These are phyloP conservation scores for Mimas tiliae DNA, from an alignment of 2,888 invertebrate genomes.

Conservation along the genomic window DNA sequence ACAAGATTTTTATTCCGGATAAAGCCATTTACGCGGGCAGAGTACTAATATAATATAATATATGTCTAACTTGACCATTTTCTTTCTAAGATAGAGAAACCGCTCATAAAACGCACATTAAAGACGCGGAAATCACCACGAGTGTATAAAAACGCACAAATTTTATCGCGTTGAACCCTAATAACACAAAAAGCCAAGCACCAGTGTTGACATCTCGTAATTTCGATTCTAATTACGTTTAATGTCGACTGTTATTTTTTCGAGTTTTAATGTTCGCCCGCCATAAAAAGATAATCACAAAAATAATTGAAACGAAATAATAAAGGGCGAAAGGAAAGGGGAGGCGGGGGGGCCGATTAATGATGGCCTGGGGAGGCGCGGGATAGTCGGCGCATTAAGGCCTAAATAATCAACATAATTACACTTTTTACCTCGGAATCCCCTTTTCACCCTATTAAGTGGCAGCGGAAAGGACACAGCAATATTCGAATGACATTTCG, in stretches of 20 bases:
- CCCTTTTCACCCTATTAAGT: slow-evolving; percentile 73
- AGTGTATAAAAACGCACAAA: slow-evolving; percentile 23
- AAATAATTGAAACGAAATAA: slow-evolving; percentile 85
- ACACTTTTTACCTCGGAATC: slow-evolving; percentile 80
- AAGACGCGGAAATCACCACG: background rate
- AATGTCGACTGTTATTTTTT: slow-evolving; percentile 82
- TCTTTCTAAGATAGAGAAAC: background rate
- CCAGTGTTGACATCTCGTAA: slow-evolving; percentile 72
- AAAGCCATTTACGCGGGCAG: too few species aligned
- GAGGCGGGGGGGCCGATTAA: slow-evolving; percentile 70
- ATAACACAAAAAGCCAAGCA: slow-evolving; percentile 22
- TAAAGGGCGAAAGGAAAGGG: slow-evolving; percentile 75
- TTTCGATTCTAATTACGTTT: slow-evolving; percentile 81
- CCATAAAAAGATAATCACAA: slow-evolving; percentile 85
- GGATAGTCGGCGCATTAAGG: slow-evolving; percentile 82
- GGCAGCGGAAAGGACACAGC: slow-evolving; percentile 61
- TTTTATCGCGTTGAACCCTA: slow-evolving; percentile 26
- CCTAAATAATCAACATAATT: slow-evolving; percentile 85
- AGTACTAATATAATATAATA: too few species aligned
- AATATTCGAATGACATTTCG: slow-evolving; percentile 50
- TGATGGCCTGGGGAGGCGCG: slow-evolving; percentile 66
- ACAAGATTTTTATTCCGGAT: too few species aligned
- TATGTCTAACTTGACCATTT: background rate
- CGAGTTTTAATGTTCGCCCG: slow-evolving; percentile 80
- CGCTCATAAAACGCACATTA: background rate